phyloP scores from a whole-genome alignment of 1,140 invertebrate species.

The Cotesia chilonis region DNA sequence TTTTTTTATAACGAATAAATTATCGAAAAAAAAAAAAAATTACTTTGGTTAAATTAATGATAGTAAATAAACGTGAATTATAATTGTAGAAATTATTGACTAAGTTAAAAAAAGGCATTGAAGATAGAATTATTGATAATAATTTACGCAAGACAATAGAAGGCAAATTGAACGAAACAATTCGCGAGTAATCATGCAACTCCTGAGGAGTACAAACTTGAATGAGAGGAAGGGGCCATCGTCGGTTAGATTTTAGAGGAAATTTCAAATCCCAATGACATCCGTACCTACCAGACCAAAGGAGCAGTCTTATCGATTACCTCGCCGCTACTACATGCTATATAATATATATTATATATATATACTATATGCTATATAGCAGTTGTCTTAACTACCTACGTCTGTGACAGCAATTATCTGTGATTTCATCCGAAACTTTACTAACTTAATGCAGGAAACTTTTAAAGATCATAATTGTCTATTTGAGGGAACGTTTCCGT shows the following conservation, averaged over 20 bases:
- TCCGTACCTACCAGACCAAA: not conserved
- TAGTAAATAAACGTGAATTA: too few species aligned
- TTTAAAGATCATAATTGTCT: too few species aligned
- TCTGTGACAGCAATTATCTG: constrained; percentile 39
- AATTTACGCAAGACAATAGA: constrained; percentile 18
- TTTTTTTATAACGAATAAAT: too few species aligned
- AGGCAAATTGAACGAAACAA: constrained; percentile 35
- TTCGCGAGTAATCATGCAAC: constrained; percentile 26
- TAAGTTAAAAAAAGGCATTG: too few species aligned
- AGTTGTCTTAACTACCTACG: not conserved
- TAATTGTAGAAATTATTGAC: too few species aligned
- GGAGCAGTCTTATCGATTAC: constrained; percentile 27
- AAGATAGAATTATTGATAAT: constrained; percentile 2
- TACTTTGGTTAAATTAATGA: too few species aligned
- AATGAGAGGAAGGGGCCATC: constrained; percentile 21
- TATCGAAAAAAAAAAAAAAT: too few species aligned
- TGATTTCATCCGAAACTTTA: constrained; percentile 28
- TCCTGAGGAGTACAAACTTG: not conserved
- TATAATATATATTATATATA: too few species aligned
- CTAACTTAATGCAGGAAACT: too few species aligned
- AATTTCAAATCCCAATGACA: constrained; percentile 4
- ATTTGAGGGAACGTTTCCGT: too few species aligned
- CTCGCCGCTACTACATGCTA: not conserved
- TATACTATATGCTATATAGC: too few species aligned
- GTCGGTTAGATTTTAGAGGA: constrained; percentile 9